phyloP scores from a whole-genome alignment of 2,888 invertebrate genomes.

The Monoplex corrugatus region DNA sequence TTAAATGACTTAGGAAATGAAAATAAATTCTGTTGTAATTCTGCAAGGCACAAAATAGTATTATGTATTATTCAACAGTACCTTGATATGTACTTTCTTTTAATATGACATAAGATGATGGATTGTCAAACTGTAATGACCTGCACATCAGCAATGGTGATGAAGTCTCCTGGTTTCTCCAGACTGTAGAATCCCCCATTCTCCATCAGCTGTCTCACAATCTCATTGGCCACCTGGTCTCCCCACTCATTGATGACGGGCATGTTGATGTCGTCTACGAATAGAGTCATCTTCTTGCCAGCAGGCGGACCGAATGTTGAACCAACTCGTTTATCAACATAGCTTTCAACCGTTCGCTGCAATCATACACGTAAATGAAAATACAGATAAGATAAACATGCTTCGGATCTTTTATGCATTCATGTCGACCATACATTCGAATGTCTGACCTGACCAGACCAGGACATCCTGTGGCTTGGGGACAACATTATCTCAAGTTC shows the following conservation, averaged over 20 bases:
- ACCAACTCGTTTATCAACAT: constrained; percentile 94
- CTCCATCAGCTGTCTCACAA: constrained; percentile 94
- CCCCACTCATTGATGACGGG: constrained; percentile 95
- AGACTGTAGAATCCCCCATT: constrained; percentile 91
- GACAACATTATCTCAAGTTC: no score
- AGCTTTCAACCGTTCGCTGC: constrained; percentile 92
- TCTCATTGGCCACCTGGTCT: constrained; percentile 94
- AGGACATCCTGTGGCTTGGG: no score
- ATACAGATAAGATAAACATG: no score
- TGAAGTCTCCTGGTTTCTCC: constrained; percentile 94
- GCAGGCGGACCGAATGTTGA: constrained; percentile 93
- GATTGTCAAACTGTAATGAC: neutral
- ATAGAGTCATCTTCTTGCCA: constrained; percentile 91
- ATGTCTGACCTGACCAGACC: no score
- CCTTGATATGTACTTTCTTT: no score
- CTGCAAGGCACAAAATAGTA: no score
- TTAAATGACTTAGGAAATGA: no score
- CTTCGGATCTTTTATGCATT: no score
- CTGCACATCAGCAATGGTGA: constrained; percentile 89
- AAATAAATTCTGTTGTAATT: no score
- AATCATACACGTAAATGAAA: constrained; percentile 38
- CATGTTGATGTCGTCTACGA: constrained; percentile 96
- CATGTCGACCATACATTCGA: no score
- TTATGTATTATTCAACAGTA: no score
- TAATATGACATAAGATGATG: no score